Conservation (phyloP, 2,113 vertebrate genomes). For the Lonchura striata region DNA sequence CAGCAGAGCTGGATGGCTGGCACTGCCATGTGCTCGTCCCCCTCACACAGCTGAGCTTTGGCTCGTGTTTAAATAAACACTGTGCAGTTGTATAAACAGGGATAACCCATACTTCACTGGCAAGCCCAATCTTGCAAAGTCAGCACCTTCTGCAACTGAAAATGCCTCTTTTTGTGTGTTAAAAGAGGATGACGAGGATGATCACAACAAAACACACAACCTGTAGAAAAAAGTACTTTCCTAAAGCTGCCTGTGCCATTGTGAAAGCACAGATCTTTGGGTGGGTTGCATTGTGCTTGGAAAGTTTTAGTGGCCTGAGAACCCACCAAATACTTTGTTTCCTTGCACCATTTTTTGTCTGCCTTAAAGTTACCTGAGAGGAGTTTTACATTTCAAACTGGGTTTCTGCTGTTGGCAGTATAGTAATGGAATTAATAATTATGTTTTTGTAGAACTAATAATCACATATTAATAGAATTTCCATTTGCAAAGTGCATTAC, state of each 20-base stretch:
- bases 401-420: neutral
- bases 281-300: neutral
- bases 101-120: neutral
- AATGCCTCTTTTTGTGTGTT: neutral
- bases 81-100: neutral
- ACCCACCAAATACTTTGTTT: neutral
- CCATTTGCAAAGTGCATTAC: neutral
- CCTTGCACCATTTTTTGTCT: neutral
- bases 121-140: neutral
- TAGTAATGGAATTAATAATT: neutral
- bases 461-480: slow-evolving; percentile 1
- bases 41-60: neutral
- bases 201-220: neutral
- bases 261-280: neutral
- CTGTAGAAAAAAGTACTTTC: neutral
- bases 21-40: neutral
- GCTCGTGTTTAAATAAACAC: neutral
- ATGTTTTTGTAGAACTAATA: neutral
- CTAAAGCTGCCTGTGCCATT: neutral
- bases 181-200: neutral
- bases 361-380: neutral
- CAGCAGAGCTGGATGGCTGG: neutral
- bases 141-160: neutral
- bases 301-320: neutral
- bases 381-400: neutral